Evolutionary conservation across 2,797 vertebrate genomes (phyloP), one percentile per base, ranked within the genome.

Genomic region (Eurystomus glaucurus): DNA sequence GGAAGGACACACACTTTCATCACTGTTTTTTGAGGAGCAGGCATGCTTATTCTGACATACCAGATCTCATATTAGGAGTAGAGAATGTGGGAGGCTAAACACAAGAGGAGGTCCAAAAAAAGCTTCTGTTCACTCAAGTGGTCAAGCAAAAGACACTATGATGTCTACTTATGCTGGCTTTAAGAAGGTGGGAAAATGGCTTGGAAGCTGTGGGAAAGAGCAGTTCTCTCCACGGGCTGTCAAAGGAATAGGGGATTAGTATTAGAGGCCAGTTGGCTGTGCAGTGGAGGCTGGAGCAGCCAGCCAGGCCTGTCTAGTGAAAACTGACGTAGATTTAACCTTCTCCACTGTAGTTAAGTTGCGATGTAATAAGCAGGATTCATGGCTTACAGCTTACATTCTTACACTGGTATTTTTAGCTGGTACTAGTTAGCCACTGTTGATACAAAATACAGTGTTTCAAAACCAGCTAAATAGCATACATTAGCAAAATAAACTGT

Each of bases 121-220:
- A 39, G 45, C 58, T 68, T 43, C 31, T 68, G 33, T 52, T 80
- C 14, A 16, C 29, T 72, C 0, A 54, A 45, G 10, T 43, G 29
- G 55, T 55, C 50, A 62, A 84, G 70, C 33, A 84, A 68, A 65
- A 84, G 64, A 18, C 0, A 0, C 16, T 80, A 6, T 1, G 1
- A 29, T 72, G 28, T 58, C 29, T 82, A 26, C 54, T 58, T 71
- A 37, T 58, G 48, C 61, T 88, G 41, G 25, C 33, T 85, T 85
- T 0, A 55, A 31, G 26, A 75, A 26, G 9, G 29, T 74, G 26
- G 31, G 88, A 70, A 66, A 94, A 58, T 60, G 41, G 5, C 25
- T 72, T 87, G 79, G 45, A 60, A 84, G 65, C 6, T 57, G 62
- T 89, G 70, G 54, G 33, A 66, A 84, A 92, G 23, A 79, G 50